phyloP scores from a whole-genome alignment of 2,113 vertebrate genomes.

The Xiphophorus couchianus region DNA sequence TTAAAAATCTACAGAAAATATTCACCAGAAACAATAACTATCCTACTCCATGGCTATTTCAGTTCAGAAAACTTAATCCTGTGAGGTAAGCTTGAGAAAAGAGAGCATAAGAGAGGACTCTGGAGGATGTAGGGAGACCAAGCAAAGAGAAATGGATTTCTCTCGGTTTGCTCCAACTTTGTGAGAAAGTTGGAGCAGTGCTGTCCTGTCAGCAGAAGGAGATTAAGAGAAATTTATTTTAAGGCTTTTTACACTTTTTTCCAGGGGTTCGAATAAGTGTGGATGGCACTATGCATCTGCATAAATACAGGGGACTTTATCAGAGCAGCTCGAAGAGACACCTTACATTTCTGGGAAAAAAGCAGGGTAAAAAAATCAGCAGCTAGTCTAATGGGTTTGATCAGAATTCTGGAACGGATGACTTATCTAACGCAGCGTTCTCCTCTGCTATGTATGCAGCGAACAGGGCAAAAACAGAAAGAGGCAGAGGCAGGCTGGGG shows the following conservation, averaged over 20 bases:
- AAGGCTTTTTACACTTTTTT: background rate
- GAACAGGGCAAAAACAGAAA: conserved; percentile 41
- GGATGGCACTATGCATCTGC: conserved; percentile 33
- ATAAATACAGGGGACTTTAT: conserved; percentile 16
- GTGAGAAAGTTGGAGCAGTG: background rate
- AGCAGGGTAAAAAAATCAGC: conserved; percentile 37
- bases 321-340: conserved; percentile 23
- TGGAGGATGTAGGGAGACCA: background rate
- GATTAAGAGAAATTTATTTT: background rate
- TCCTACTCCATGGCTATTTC: background rate
- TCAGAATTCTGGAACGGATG: conserved; percentile 41
- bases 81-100: background rate
- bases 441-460: conserved; percentile 41
- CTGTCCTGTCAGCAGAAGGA: background rate
- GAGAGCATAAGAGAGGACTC: background rate
- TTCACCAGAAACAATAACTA: background rate
- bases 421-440: conserved; percentile 59
- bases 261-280: conserved; percentile 17
- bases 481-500: conserved; percentile 56
- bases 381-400: conserved; percentile 40
- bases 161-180: background rate
- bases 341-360: conserved; percentile 11
- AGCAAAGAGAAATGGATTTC: background rate
- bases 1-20: no score
- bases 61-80: background rate